These are phyloP conservation scores for Rhynchotus rufescens DNA, from an alignment of 2,797 vertebrate species.

Conservation along the genomic window DNA sequence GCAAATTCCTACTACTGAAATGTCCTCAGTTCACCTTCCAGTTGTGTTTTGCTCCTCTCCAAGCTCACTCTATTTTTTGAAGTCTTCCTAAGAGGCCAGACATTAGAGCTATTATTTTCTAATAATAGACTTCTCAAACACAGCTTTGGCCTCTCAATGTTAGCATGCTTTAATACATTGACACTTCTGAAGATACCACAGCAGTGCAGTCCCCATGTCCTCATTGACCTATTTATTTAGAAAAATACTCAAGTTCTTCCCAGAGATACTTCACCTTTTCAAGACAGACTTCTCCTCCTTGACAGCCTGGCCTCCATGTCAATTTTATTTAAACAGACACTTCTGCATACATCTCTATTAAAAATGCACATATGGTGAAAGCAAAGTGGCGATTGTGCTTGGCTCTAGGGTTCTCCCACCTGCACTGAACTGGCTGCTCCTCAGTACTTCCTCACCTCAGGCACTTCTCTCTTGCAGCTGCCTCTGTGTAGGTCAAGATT, in stretches of 20 bases:
- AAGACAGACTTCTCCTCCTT: background rate
- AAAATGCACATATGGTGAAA: background rate
- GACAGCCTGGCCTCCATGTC: background rate
- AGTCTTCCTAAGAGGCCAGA: background rate
- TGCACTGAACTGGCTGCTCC: background rate
- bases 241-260: background rate
- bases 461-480: background rate
- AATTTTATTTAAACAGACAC: background rate
- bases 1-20: background rate
- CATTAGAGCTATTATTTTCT: background rate
- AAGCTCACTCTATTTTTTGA: background rate
- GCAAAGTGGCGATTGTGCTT: background rate
- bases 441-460: background rate
- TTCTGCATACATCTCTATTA: background rate
- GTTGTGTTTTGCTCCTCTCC: background rate
- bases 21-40: constrained; percentile 39
- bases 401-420: background rate
- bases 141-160: background rate
- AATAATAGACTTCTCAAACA: background rate
- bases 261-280: background rate
- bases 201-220: background rate
- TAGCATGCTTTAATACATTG: background rate
- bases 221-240: background rate
- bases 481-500: background rate
- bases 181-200: background rate